Conservation (phyloP, 2,888 invertebrate species). For the Synergus umbraculus region DNA sequence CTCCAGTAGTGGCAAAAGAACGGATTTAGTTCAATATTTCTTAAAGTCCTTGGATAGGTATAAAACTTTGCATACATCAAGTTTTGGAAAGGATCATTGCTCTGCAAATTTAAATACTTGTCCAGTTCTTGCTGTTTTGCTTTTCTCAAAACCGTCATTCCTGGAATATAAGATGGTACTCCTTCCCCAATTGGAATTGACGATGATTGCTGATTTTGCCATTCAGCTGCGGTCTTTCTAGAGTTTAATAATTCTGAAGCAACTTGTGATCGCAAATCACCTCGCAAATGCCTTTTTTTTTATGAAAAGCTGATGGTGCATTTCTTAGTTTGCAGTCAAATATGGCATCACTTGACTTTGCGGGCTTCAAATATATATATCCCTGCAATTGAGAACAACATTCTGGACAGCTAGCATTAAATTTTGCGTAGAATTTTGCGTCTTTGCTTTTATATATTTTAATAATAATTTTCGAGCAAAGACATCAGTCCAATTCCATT, state of each 20-base stretch:
- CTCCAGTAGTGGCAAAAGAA: slow-evolving; percentile 46
- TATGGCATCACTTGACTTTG: background rate
- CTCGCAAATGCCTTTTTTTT: background rate
- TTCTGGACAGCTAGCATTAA: background rate
- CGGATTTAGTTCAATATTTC: slow-evolving; percentile 34
- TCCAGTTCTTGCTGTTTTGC: slow-evolving; percentile 38
- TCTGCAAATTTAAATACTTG: too few species aligned
- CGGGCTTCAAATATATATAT: background rate
- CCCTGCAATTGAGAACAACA: background rate
- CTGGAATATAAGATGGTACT: slow-evolving; percentile 39
- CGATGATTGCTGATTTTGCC: slow-evolving; percentile 39
- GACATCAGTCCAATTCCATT: background rate
- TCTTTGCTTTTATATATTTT: slow-evolving; percentile 4
- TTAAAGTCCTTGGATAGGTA: slow-evolving; percentile 7
- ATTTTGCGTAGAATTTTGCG: background rate
- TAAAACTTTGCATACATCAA: slow-evolving; percentile 40
- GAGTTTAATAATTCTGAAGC: slow-evolving; percentile 38
- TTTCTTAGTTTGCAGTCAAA: slow-evolving; percentile 9
- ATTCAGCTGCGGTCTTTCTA: background rate
- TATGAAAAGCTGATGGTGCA: background rate
- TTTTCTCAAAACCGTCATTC: slow-evolving; percentile 42
- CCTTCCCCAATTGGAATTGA: slow-evolving; percentile 41
- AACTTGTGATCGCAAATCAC: background rate
- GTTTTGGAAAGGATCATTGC: slow-evolving; percentile 41
- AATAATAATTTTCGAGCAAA: background rate